phyloP scores from a whole-genome alignment of 2,888 invertebrate genomes.

The Netelia fuscicornis region DNA sequence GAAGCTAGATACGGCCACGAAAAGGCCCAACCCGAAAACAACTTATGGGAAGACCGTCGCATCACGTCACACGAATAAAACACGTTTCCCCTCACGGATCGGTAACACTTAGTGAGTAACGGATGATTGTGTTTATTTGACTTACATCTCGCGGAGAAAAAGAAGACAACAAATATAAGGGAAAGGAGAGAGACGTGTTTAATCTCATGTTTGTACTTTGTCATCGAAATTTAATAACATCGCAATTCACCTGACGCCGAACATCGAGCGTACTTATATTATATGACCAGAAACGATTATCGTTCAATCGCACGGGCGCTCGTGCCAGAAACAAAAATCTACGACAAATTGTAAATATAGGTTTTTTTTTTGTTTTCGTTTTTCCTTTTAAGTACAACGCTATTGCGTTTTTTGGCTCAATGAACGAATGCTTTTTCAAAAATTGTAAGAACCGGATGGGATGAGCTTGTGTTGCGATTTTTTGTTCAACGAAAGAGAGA shows the following conservation, averaged over 20 bases:
- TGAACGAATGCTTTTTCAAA: constrained; percentile 5
- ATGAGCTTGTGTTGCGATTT: not conserved
- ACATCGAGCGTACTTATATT: not conserved
- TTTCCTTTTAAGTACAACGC: constrained; percentile 23
- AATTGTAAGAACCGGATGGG: not conserved
- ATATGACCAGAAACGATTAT: not conserved
- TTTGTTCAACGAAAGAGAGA: not conserved
- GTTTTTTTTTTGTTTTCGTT: constrained; percentile 6
- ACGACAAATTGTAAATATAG: constrained; percentile 5
- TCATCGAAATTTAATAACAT: constrained; percentile 12
- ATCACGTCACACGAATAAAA: constrained; percentile 37
- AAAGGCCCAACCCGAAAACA: constrained; percentile 58
- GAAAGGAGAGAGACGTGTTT: not conserved
- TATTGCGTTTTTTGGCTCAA: constrained; percentile 41
- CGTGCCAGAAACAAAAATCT: not conserved
- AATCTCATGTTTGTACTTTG: constrained; percentile 12
- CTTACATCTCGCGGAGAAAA: not conserved
- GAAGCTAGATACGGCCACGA: constrained; percentile 76
- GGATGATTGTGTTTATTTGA: not conserved
- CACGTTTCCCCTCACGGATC: not conserved
- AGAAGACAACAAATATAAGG: not conserved
- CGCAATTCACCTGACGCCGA: constrained; percentile 1
- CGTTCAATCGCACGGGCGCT: not conserved
- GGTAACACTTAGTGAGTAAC: too few species aligned
- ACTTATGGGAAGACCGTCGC: constrained; percentile 56